A percentile compares a stretch with the other conserved stretches of the same genome.
phyloP scores from a whole-genome alignment of 2,113 vertebrate species.

The Ptilonorhynchus violaceus region DNA sequence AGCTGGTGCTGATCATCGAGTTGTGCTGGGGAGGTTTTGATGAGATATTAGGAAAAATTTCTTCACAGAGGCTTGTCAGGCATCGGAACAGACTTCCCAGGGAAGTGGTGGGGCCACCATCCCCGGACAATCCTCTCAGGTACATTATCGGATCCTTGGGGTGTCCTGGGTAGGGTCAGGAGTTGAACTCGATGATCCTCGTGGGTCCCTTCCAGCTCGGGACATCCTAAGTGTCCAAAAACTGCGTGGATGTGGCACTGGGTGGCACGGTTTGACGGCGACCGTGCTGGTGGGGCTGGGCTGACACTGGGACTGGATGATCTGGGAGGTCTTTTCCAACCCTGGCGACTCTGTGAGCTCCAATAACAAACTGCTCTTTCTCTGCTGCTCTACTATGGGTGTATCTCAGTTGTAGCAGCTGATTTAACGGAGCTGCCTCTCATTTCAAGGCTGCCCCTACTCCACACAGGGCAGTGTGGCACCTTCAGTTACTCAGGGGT shows the following conservation, averaged over 20 bases:
- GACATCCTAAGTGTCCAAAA: neutral
- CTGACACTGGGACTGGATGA: neutral
- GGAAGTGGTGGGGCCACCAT: neutral
- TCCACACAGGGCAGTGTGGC: neutral
- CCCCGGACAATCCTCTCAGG: neutral
- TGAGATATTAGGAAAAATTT: too few species aligned
- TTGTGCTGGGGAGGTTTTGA: neutral
- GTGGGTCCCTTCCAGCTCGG: neutral
- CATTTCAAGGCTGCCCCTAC: too few species aligned
- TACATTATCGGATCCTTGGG: neutral
- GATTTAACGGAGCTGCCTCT: neutral
- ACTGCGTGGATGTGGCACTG: accelerated
- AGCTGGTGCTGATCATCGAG: neutral
- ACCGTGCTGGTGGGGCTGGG: neutral
- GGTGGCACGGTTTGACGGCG: neutral
- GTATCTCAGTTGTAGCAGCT: neutral
- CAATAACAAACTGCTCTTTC: neutral
- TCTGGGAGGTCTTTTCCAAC: neutral
- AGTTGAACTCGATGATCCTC: neutral
- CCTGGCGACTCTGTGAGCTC: neutral
- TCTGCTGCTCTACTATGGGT: neutral
- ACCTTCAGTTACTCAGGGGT: neutral
- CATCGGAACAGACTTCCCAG: neutral
- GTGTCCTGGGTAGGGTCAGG: neutral
- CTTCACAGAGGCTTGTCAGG: neutral